Conservation (phyloP, 2,113 vertebrate genomes). For the Calidris pygmaea region DNA sequence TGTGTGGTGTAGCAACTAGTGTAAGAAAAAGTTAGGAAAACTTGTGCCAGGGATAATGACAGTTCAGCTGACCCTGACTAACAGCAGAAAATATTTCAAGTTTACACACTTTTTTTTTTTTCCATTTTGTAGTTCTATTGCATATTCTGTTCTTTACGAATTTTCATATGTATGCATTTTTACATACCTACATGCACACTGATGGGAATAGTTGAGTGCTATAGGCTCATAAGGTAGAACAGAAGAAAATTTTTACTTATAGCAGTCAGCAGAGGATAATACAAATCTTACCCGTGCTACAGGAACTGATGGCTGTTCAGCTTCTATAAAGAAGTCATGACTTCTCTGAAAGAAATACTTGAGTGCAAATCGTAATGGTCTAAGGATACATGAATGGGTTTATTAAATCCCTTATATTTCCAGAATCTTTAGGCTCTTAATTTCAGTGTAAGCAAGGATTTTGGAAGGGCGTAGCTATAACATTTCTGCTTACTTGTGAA, state of each 20-base stretch:
- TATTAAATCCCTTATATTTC: not conserved
- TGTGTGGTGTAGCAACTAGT: not conserved
- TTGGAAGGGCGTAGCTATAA: not conserved
- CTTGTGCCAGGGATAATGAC: not conserved
- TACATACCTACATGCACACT: not conserved
- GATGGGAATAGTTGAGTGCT: not conserved
- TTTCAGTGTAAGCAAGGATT: not conserved
- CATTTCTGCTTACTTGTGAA: not conserved
- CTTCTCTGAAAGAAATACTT: not conserved
- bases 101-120: rapidly evolving
- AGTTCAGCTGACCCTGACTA: not conserved
- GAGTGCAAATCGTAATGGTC: not conserved
- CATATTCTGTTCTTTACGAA: not conserved
- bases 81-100: not conserved
- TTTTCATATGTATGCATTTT: not conserved
- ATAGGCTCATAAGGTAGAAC: not conserved
- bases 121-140: not conserved
- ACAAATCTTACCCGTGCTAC: not conserved
- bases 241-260: not conserved
- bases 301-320: not conserved
- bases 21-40: not conserved
- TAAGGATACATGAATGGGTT: not conserved
- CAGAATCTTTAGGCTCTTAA: not conserved
- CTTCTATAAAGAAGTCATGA: not conserved
- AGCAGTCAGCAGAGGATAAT: not conserved